These are phyloP conservation scores for Etheostoma nigrum DNA, from an alignment of 2,797 vertebrate species.

Conservation along the genomic window DNA sequence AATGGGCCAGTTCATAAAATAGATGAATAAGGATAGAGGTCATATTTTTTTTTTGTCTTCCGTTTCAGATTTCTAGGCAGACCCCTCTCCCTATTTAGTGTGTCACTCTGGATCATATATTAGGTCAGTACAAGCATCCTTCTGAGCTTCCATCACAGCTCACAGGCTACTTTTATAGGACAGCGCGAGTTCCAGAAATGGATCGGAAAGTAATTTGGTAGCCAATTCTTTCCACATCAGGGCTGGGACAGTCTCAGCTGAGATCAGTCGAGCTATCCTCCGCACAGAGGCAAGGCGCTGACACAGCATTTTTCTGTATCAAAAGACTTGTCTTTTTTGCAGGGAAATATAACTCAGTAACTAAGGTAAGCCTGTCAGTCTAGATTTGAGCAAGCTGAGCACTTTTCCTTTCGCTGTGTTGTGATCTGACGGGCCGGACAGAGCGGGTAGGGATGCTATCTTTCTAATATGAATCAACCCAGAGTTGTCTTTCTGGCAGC, in stretches of 20 bases:
- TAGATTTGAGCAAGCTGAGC: conserved; percentile 74
- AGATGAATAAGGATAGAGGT: conserved; percentile 28
- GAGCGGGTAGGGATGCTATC: conserved; percentile 29
- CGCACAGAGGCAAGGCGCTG: conserved; percentile 73
- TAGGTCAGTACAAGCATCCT: conserved; percentile 52
- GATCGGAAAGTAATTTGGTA: conserved; percentile 75
- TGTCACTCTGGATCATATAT: conserved; percentile 45
- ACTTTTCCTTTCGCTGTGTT: conserved; percentile 71
- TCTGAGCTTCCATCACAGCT: conserved; percentile 54
- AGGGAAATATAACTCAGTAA: conserved; percentile 82
- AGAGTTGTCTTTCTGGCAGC: conserved; percentile 65
- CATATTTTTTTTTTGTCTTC: conserved; percentile 8
- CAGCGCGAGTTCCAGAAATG: conserved; percentile 69
- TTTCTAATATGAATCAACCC: conserved; percentile 64
- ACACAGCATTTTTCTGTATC: conserved; percentile 73
- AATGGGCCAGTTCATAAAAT: conserved; percentile 33
- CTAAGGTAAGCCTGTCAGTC: conserved; percentile 84
- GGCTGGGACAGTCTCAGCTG: conserved; percentile 66
- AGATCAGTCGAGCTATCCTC: conserved; percentile 77
- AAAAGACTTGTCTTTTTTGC: conserved; percentile 80
- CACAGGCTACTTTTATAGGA: conserved; percentile 63
- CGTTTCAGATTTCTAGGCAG: conserved; percentile 20
- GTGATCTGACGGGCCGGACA: conserved; percentile 61
- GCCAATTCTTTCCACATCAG: conserved; percentile 70
- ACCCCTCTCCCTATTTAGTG: conserved; percentile 25